phyloP scores from a whole-genome alignment of 2,113 vertebrate species.

The Oryzias curvinotus region DNA sequence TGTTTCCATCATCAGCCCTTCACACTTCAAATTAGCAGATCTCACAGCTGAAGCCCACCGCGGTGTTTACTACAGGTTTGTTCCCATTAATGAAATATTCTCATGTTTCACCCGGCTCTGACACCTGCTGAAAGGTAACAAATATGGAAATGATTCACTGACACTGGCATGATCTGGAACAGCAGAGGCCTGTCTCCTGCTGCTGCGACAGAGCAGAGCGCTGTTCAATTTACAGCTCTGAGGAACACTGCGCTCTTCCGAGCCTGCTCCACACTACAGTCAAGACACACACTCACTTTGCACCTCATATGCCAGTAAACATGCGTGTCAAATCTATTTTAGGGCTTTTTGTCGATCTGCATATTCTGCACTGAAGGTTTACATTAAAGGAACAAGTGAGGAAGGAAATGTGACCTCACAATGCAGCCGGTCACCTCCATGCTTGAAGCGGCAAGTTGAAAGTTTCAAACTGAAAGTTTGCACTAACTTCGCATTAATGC shows the following conservation, averaged over 20 bases:
- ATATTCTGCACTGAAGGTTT: no score
- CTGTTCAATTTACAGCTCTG: not conserved
- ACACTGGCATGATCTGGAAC: not conserved
- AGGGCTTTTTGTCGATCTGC: no score
- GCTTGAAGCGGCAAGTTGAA: no score
- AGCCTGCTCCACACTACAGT: not conserved
- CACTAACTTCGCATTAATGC: no score
- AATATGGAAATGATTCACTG: conserved; percentile 2
- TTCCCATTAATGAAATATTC: not conserved
- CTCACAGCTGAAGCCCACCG: not conserved
- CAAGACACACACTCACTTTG: no score
- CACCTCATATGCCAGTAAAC: no score
- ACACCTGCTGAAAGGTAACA: not conserved
- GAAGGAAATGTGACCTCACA: no score
- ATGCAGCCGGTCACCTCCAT: no score
- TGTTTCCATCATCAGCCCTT: no score
- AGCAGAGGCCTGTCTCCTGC: not conserved
- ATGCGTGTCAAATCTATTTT: no score
- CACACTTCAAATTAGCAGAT: not conserved
- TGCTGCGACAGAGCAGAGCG: not conserved
- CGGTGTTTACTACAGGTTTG: not conserved
- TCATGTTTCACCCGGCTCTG: not conserved
- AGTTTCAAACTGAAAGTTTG: no score
- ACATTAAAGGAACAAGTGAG: no score
- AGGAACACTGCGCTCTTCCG: not conserved